These are phyloP conservation scores for Pelochelys cantorii DNA, from an alignment of 2,797 vertebrate species.

Conservation along the genomic window DNA sequence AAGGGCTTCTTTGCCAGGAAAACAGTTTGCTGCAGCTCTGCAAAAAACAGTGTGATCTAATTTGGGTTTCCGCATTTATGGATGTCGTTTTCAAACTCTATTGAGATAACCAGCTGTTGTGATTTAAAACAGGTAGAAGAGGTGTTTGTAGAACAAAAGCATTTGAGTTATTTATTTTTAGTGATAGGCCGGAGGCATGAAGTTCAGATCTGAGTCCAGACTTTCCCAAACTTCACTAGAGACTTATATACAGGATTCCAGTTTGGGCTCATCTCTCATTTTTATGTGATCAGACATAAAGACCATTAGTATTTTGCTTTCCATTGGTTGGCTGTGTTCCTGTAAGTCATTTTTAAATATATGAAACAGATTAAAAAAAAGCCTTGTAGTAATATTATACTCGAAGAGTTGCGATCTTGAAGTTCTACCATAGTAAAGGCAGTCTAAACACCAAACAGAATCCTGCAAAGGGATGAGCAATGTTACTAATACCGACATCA, in stretches of 20 bases:
- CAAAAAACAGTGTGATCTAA: neutral
- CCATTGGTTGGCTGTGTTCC: slow-evolving; percentile 31
- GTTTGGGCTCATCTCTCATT: neutral
- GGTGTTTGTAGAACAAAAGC: neutral
- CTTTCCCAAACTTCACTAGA: neutral
- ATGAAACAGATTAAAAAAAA: slow-evolving; percentile 31
- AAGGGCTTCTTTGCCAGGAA: slow-evolving; percentile 13
- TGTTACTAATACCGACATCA: neutral
- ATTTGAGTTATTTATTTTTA: slow-evolving; percentile 9
- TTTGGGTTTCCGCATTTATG: slow-evolving; percentile 1
- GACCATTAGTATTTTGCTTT: neutral
- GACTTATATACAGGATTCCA: neutral
- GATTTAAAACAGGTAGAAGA: slow-evolving; percentile 11
- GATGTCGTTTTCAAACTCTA: neutral
- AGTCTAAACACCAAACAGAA: slow-evolving; percentile 44
- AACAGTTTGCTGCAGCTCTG: neutral
- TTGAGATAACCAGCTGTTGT: neutral
- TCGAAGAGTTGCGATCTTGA: neutral
- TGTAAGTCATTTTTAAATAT: slow-evolving; percentile 53
- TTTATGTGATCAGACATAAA: slow-evolving; percentile 42
- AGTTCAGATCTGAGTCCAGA: neutral
- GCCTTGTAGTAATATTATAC: slow-evolving; percentile 24
- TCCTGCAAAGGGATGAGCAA: neutral
- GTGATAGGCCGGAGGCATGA: neutral
- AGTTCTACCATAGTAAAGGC: neutral